Percentiles rank a stretch among this genome's conserved stretches.
Evolutionary conservation across 2,797 vertebrate genomes (phyloP).

Genomic region (Psittacula echo): DNA sequence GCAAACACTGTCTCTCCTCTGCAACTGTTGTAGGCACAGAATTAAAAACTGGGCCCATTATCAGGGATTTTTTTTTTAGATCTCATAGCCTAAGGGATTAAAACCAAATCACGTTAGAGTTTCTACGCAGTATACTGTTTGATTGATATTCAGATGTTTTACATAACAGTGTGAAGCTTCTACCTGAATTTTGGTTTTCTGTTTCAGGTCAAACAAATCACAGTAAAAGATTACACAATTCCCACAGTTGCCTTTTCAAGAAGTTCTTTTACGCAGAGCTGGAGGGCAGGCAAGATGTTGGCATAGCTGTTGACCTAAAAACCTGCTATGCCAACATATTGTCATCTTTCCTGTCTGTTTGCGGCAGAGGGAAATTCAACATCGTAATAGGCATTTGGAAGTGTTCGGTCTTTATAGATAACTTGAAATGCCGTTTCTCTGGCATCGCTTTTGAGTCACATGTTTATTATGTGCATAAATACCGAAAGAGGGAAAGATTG

Average conservation of each 20-base stretch:
- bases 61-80: neutral
- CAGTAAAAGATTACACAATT: neutral
- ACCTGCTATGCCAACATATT: constrained; percentile 87
- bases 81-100: neutral
- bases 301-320: constrained; percentile 85
- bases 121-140: neutral
- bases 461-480: neutral
- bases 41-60: neutral
- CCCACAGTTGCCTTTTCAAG: neutral
- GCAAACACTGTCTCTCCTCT: neutral
- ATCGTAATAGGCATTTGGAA: neutral
- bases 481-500: neutral
- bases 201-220: constrained; percentile 54
- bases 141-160: neutral
- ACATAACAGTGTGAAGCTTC: neutral
- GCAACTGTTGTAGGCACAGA: neutral
- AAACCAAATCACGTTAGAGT: neutral
- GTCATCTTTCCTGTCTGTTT: constrained; percentile 83
- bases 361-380: constrained; percentile 40
- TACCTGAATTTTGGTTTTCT: constrained; percentile 27
- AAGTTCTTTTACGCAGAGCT: constrained; percentile 63
- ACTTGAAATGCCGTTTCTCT: neutral
- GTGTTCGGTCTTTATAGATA: neutral
- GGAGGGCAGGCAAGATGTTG: constrained; percentile 88
- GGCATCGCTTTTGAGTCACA: neutral